Percentiles rank a stretch among this genome's conserved stretches.
phyloP scores from a whole-genome alignment of 2,888 invertebrate species.

The Gortyna flavago region DNA sequence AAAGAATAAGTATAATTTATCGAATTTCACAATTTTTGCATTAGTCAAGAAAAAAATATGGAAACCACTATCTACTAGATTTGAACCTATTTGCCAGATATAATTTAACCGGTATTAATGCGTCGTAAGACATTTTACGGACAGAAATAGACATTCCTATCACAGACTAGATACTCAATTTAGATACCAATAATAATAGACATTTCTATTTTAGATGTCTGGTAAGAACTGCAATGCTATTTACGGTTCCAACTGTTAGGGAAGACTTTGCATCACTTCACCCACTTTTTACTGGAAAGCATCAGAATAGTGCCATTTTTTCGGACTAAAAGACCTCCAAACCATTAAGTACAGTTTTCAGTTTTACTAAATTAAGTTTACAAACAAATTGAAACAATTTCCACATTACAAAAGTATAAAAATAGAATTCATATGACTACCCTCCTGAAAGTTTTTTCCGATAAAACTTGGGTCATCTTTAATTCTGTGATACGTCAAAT shows the following conservation, averaged over 20 bases:
- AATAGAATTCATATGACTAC: constrained; percentile 23
- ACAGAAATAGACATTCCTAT: constrained; percentile 77
- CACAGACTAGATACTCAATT: constrained; percentile 85
- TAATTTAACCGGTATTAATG: not conserved
- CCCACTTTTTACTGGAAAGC: constrained; percentile 9
- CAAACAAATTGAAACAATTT: constrained; percentile 11
- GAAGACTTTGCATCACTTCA: constrained; percentile 58
- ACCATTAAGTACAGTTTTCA: constrained; percentile 43
- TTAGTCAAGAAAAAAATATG: not conserved
- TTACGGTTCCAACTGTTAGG: constrained; percentile 46
- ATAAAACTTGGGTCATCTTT: constrained; percentile 18
- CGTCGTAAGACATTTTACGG: constrained; percentile 58
- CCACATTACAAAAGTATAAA: constrained; percentile 38
- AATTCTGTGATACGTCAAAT: constrained; percentile 35
- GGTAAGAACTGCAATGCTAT: constrained; percentile 43
- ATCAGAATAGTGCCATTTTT: constrained; percentile 6
- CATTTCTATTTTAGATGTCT: constrained; percentile 33
- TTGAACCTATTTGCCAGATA: constrained; percentile 5
- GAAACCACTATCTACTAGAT: constrained; percentile 16
- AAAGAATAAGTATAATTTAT: not conserved
- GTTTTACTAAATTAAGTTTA: constrained; percentile 10
- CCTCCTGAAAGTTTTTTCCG: not conserved
- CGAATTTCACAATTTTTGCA: not conserved
- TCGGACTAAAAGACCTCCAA: not conserved
- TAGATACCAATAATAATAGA: constrained; percentile 65